Conservation (phyloP, 2,888 invertebrate species). For the Crepidodera aurea region DNA sequence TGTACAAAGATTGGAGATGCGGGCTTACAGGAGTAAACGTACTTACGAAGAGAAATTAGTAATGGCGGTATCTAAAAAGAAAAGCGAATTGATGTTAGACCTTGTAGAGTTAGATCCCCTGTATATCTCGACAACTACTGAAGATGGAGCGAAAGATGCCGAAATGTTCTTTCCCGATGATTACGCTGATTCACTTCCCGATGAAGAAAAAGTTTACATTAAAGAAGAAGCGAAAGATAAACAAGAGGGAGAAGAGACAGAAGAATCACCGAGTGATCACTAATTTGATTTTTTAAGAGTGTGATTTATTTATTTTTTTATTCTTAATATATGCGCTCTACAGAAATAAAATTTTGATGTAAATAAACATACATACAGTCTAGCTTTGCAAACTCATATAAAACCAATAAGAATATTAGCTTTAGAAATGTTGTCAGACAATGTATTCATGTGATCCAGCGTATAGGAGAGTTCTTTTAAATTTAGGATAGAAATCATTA, state of each 20-base stretch:
- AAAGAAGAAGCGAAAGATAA: constrained; percentile 47
- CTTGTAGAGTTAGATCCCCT: constrained; percentile 72
- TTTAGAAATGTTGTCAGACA: no score
- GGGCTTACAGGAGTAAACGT: constrained; percentile 8
- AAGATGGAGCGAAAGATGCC: constrained; percentile 71
- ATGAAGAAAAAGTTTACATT: constrained; percentile 49
- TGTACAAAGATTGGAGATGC: constrained; percentile 66
- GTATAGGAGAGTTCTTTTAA: no score
- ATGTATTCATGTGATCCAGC: no score
- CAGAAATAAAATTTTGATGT: no score
- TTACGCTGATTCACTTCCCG: constrained; percentile 65
- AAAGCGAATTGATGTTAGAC: constrained; percentile 70
- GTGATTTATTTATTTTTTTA: no score
- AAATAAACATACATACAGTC: no score
- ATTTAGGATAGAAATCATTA: no score
- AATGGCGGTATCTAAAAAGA: constrained; percentile 71
- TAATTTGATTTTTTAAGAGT: no score
- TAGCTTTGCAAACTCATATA: no score
- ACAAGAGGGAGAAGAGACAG: constrained; percentile 27
- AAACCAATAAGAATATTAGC: no score
- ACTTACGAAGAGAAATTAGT: constrained; percentile 68
- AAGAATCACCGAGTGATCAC: neutral
- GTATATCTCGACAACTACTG: constrained; percentile 73
- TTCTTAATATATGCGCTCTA: no score
- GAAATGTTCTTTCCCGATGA: constrained; percentile 74